These are phyloP conservation scores for Synanthedon vespiformis DNA, from an alignment of 2,888 invertebrate species.

Conservation along the genomic window DNA sequence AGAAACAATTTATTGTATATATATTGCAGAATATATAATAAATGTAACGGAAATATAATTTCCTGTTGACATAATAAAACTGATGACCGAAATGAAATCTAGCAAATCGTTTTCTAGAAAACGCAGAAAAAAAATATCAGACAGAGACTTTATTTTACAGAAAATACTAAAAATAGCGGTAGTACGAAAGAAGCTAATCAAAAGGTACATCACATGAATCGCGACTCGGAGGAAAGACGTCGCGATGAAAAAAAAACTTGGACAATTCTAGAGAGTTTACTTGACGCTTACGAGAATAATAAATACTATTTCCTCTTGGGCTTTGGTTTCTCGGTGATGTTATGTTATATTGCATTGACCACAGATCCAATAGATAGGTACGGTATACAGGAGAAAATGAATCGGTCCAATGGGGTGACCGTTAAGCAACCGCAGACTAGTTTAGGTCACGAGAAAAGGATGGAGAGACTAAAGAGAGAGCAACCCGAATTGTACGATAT, in stretches of 20 bases:
- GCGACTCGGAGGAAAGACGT: constrained; percentile 31
- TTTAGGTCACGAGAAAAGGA: constrained; percentile 35
- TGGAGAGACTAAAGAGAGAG: constrained; percentile 27
- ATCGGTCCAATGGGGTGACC: constrained; percentile 6
- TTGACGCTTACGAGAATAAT: constrained; percentile 33
- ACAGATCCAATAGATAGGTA: constrained; percentile 24
- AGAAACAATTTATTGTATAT: too few species aligned
- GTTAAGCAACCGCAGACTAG: constrained; percentile 25
- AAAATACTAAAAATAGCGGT: constrained; percentile 32
- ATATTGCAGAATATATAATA: too few species aligned
- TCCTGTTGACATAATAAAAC: too few species aligned
- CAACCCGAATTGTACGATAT: constrained; percentile 50
- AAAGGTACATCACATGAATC: constrained; percentile 44
- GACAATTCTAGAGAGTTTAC: constrained; percentile 41
- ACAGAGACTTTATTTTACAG: constrained; percentile 50
- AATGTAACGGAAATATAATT: too few species aligned
- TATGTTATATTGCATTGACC: constrained; percentile 11
- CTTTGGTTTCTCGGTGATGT: constrained; percentile 25
- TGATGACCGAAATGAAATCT: too few species aligned
- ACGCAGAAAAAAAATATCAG: background rate
- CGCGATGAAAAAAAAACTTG: constrained; percentile 24
- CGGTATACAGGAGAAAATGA: constrained; percentile 17
- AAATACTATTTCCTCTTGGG: constrained; percentile 31
- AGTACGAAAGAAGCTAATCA: constrained; percentile 23
- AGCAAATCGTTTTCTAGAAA: too few species aligned